Evolutionary conservation across 2,888 invertebrate species (phyloP), one percentile per base, ranked within the genome.

Genomic region (Idaea biselata): DNA sequence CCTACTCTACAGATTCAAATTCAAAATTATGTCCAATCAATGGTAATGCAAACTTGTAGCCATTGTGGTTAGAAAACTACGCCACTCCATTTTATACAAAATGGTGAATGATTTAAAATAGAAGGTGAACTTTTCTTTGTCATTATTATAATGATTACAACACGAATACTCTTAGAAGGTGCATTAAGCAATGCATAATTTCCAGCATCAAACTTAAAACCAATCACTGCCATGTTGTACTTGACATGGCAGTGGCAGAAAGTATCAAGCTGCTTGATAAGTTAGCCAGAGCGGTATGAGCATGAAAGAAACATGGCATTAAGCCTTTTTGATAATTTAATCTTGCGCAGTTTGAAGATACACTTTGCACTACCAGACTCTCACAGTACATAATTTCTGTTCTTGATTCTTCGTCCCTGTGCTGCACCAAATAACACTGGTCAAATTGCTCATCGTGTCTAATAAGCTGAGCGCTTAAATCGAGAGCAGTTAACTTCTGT

Each of bases 11-110:
- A 44, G 72, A 75, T 76, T 73, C 70, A 70, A 75, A 73, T 71
- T 71, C 69, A 1, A 66, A 65, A 71, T 76, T 71, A 72, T 72
- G 75, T 67, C 67, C 71, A 70, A 75, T 68, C 69, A 67, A 71
- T 73, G 71, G 58, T 65, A 66, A 68, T 61, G 58, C 58, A 60
- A 73, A 69, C 54, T 57, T 58, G 18, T 60, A 61, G 59, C 58
- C 67, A 76, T 74, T 77, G 82, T 73, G 80, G 81, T 84, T 82
- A 81, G 80, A 84, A 82, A 84, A 76, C 74, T 68, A 73, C 71
- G 70, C 60, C 70, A 71, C 71, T 69, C 66, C 72, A 74, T 75
- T 76, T 70, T 74, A 72, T 44, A 77, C 73, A 75, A 25, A 79
- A 79, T 74, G 70, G 73, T 60, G 60, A 63, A 61, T 60, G 63